Evolutionary conservation across 2,888 invertebrate species (phyloP), one percentile per base, ranked within the genome.

Genomic region (Celastrina argiolus): DNA sequence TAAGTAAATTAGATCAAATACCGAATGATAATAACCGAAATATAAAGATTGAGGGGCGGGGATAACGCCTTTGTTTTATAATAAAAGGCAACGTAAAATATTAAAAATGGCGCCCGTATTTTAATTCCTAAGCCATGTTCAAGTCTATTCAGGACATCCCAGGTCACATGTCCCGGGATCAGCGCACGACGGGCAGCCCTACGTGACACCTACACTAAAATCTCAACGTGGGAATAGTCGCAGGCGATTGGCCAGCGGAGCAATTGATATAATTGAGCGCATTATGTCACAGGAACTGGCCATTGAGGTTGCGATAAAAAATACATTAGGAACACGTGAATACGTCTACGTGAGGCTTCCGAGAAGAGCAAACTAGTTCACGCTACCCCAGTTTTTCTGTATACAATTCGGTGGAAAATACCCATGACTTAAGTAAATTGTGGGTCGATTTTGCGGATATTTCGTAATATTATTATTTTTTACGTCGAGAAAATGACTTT

Each of bases 211-310:
- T 66, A 66, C 66, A 34, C 66, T 31, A 8, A 58, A 56, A 65
- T 59, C 58, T 59, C 59, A 18, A 41, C 66, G 66, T 66, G 59
- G 66, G 58, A 65, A 66, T 45, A 18, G 42, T 39, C 31, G n/a
- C 18, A 18, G 58, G 26, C 31, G 59, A 59, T 66, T 42, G 66
- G 59, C 34, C 42, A 28, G 41, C 39, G 42, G 2, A 36, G 14
- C 66, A 66, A 66, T 66, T 66, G 41, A 58, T 59, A 22, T 66
- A 66, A 66, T 66, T 66, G 59, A 58, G 3, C 26, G 42, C 18
- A 66, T 66, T 56, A 34, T 64, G n/a, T 64, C 18, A 65, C 65
- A 65, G 42, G 59, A 59, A 59, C 59, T 39, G 61, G 39, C 39
- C 36, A 39, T 39, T 39, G 39, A 18, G n/a, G 18, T 36, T 59